A percentile compares a stretch with the other conserved stretches of the same genome.
Conservation (phyloP, 2,113 vertebrate genomes). For the Brachypteracias leptosomus region DNA sequence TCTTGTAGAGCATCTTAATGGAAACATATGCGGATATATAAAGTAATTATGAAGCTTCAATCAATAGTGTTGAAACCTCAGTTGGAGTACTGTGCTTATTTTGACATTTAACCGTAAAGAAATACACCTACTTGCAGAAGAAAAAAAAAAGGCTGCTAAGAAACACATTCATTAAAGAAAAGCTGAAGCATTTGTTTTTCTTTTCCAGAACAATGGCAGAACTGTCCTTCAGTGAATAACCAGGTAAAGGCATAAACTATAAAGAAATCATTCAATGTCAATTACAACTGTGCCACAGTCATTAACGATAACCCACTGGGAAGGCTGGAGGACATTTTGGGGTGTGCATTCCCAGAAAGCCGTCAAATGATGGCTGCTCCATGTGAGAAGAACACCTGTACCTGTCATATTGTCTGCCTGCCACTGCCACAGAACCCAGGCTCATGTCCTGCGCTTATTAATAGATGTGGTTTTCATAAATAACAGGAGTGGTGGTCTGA, state of each 20-base stretch:
- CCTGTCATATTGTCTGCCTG: neutral
- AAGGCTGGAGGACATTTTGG: neutral
- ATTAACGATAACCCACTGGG: neutral
- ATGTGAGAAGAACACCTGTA: neutral
- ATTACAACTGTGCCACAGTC: neutral
- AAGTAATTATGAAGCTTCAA: neutral
- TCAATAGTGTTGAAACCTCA: neutral
- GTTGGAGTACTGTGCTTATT: neutral
- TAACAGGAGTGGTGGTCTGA: neutral
- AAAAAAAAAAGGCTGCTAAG: neutral
- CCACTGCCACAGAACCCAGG: neutral
- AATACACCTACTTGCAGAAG: neutral
- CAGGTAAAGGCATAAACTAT: neutral
- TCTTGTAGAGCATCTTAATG: neutral
- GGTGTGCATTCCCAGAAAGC: neutral
- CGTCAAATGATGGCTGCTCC: neutral
- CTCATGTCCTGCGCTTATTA: neutral
- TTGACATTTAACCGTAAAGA: neutral
- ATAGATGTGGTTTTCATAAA: neutral
- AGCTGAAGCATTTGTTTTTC: neutral
- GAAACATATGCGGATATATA: neutral
- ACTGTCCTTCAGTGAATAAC: neutral
- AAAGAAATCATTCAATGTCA: neutral
- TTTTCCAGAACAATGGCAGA: neutral
- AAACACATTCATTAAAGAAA: neutral